Base-by-base conservation (phyloP, 2,888 invertebrate genomes). In the Copidosoma aretas region DNA sequence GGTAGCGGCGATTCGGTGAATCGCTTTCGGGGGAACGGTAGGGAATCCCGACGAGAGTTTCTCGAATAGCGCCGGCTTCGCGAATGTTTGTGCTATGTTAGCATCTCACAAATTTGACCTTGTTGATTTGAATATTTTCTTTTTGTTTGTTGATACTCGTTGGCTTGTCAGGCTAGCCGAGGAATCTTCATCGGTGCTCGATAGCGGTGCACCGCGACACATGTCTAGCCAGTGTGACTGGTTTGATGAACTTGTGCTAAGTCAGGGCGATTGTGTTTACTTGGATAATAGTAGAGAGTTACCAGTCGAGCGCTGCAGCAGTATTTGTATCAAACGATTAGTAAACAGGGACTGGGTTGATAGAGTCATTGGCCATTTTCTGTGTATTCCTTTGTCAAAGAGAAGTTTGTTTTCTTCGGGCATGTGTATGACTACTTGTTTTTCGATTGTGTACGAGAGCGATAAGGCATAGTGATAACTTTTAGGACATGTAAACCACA, bases 201-300 rank as follows among this genome's bases (percentile, higher is more conserved):
- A 32, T 32, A 32, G 32, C 3, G 32, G 32, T 32, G 32, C 32
- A 8, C 8, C 32, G 32, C 8, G 46, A 46, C 12, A n/a, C 15
- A 46, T n/a, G 46, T 17, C 15, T 46, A 46, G 54, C 24, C 54
- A 25, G 12, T 24, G 25, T 25, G 24, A 54, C 8, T 65, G 69
- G 61, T 69, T 62, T 21, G 17, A 19, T 0, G 65, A 59, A 19
- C 51, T 57, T 25, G 15, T 12, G 25, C 15, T 39, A 25, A 17
- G 49, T 24, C 15, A 15, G 14, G 25, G 52, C 56, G 64, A 64
- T 10, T 64, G 46, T 64, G 68, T 68, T 63, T 68, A 54, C 39
- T 46, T 68, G 3, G 63, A 59, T 1, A 54, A 63, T n/a, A 60
- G 53, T 17, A 49, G 63, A 12, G 46, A 8, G 24, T 41, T 21